Evolutionary conservation across 2,888 invertebrate genomes (phyloP), one percentile per base, ranked within the genome.

Genomic region (Aricia artaxerxes): DNA sequence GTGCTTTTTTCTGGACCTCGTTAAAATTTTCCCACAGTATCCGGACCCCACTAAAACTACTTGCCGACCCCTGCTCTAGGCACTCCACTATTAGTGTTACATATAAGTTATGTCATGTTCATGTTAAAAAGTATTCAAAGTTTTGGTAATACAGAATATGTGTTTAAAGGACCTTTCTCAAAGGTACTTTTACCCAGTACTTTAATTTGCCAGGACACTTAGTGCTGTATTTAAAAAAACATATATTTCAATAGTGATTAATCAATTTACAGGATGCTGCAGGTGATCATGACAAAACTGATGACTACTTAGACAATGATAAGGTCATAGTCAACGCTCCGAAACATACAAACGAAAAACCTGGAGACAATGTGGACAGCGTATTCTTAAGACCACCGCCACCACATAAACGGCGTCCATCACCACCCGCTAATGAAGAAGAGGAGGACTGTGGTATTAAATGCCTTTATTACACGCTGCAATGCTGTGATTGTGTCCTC

Each of bases 401-500:
- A 0, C 82, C 87, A 1, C 88, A 89, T 60, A 92, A 92, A 79
- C 82, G 87, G 2, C 84, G 86, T 4, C 88, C 91, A 0, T 84
- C 84, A 9, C 82, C 86, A 0, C 87, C 92, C 78, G 86, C 87
- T 0, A 87, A 88, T 4, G 95, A 95, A 80, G 95, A 96, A 81
- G 95, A 96, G 31, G 95, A 95, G 81, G 93, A 92, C 78, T 96
- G 96, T 84, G 93, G 95, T 79, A 93, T 96, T 16, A 95, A 95
- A 85, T 96, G 96, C 84, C 90, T 96, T 31, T 96, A 96, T 84
- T 95, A 95, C 83, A 94, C 95, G 1, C 90, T 96, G 84, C 95
- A 95, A 86, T 96, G 96, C 85, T 96, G 96, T 89, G 96, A 96
- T 84, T 96, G 96, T 88, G 93, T 95, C 80, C 85, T 94, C 61